A percentile compares a stretch with the other conserved stretches of the same genome.
Conservation (phyloP, 2,113 vertebrate species). For the Lampris megalopsis region DNA sequence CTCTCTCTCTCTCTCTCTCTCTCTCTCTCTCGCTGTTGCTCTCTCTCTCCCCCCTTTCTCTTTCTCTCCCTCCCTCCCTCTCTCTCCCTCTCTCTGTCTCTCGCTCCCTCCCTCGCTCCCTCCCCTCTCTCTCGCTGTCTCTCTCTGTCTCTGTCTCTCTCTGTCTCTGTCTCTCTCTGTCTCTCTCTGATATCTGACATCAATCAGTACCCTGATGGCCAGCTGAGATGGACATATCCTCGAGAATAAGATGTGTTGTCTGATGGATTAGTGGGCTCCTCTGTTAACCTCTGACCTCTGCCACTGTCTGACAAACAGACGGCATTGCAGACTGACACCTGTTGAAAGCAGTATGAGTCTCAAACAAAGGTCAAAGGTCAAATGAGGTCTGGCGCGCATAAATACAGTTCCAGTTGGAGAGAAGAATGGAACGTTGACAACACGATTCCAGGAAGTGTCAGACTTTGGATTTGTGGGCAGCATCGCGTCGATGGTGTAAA, state of each 20-base stretch:
- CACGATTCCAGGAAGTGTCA: constrained; percentile 17
- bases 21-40: not conserved
- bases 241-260: no score
- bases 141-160: no score
- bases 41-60: constrained; percentile 6
- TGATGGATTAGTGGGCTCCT: constrained; percentile 15
- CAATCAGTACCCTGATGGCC: no score
- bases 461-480: not conserved
- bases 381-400: constrained; percentile 59
- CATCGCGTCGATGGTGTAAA: constrained; percentile 28
- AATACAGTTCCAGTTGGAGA: constrained; percentile 14
- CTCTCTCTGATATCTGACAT: no score
- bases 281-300: constrained; percentile 23
- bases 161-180: no score
- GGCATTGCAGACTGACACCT: constrained; percentile 45
- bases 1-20: no score
- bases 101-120: no score
- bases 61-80: constrained; percentile 31
- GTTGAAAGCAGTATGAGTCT: constrained; percentile 47
- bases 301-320: constrained; percentile 43
- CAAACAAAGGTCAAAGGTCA: constrained; percentile 26
- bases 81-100: constrained; percentile 29
- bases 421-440: constrained; percentile 41
- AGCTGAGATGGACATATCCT: no score
- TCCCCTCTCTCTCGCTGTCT: no score